These are phyloP conservation scores for Merodon equestris DNA, from an alignment of 2,888 invertebrate genomes.

Conservation along the genomic window DNA sequence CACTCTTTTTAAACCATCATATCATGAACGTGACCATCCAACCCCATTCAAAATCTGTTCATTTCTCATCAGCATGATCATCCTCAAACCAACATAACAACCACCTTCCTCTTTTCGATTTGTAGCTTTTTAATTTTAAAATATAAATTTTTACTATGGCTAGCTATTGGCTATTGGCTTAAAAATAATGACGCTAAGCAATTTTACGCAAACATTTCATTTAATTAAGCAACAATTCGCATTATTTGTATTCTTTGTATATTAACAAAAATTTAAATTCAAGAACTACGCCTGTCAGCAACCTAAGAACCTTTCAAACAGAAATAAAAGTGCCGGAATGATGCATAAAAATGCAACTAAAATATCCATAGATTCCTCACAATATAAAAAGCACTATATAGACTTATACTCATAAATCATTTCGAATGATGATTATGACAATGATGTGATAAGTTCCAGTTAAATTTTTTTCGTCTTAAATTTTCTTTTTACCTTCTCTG, in stretches of 20 bases:
- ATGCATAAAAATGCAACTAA: conserved; percentile 60
- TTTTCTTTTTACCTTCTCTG: conserved; percentile 20
- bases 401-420: conserved; percentile 66
- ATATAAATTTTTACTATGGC: conserved; percentile 66
- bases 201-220: conserved; percentile 50
- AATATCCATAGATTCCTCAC: conserved; percentile 79
- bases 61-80: conserved; percentile 10
- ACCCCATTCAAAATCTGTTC: no score
- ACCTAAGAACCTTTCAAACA: no score
- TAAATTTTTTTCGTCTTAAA: conserved; percentile 63
- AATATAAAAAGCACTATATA: conserved; percentile 79
- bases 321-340: conserved; percentile 53
- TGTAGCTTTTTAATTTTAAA: conserved; percentile 10
- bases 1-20: no score
- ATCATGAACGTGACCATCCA: no score
- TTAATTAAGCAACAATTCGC: conserved; percentile 12
- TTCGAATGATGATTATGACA: conserved; percentile 65
- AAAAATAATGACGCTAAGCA: conserved; percentile 34
- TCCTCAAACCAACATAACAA: background rate
- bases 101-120: conserved; percentile 50
- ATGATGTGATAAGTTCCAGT: conserved; percentile 63
- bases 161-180: conserved; percentile 54
- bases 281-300: conserved; percentile 15
- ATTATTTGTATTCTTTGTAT: conserved; percentile 11
- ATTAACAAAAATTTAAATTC: conserved; percentile 5